Percentiles rank a stretch among this genome's conserved stretches.
Conservation (phyloP, 2,888 invertebrate genomes). For the Mycogona germanica region DNA sequence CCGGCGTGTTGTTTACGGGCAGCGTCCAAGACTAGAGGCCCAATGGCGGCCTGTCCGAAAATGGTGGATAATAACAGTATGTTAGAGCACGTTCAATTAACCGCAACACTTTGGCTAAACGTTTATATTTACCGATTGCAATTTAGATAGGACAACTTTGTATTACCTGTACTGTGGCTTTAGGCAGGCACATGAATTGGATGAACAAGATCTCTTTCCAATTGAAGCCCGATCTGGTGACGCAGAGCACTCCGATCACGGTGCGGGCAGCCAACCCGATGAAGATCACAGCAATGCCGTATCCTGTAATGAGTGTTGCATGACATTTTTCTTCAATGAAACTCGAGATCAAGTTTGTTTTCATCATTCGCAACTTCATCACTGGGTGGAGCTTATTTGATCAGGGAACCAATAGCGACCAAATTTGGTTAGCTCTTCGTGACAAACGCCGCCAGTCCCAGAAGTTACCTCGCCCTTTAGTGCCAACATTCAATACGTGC, state of each 20-base stretch:
- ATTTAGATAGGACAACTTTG: too few species aligned
- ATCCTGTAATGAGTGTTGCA: slow-evolving; percentile 39
- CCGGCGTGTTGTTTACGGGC: slow-evolving; percentile 13
- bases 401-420: too few species aligned
- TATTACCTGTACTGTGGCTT: slow-evolving; percentile 84
- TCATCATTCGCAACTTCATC: too few species aligned
- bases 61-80: background rate
- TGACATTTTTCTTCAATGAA: slow-evolving; percentile 19
- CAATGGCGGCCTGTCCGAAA: slow-evolving; percentile 48
- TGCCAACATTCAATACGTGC: too few species aligned
- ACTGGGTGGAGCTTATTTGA: too few species aligned
- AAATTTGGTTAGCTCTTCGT: too few species aligned
- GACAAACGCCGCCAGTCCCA: too few species aligned
- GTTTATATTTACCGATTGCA: background rate
- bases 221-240: slow-evolving; percentile 59
- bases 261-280: slow-evolving; percentile 48
- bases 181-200: slow-evolving; percentile 85
- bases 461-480: too few species aligned
- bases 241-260: slow-evolving; percentile 33
- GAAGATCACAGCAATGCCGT: slow-evolving; percentile 50
- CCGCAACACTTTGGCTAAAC: background rate
- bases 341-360: background rate
- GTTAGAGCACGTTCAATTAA: background rate
- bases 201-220: slow-evolving; percentile 84
- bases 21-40: slow-evolving; percentile 46